These are phyloP conservation scores for Heteractis magnifica DNA, from an alignment of 92 coral and sea anemone species.

Conservation along the genomic window DNA sequence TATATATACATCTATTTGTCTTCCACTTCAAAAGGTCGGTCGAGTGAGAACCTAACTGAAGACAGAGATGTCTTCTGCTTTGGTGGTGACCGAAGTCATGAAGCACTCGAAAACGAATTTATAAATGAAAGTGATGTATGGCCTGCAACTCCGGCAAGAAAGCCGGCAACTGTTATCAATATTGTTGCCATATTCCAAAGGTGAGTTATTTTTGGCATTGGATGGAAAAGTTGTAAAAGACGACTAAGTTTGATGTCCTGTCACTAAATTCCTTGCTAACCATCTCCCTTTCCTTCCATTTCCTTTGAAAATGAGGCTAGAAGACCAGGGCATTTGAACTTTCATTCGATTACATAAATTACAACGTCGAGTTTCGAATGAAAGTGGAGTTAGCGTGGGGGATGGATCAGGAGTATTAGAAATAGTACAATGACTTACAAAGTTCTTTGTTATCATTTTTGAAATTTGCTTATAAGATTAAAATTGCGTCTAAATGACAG, in stretches of 20 bases:
- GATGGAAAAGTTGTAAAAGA: neutral
- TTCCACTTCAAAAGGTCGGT: neutral
- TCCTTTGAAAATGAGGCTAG: no score
- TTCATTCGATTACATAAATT: no score
- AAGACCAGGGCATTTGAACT: no score
- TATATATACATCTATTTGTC: neutral
- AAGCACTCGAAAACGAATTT: neutral
- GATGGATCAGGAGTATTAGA: no score
- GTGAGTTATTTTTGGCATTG: neutral
- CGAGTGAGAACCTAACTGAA: conserved; percentile 7
- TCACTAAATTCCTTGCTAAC: no score
- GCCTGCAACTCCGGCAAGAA: conserved; percentile 22
- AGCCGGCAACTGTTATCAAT: conserved; percentile 22
- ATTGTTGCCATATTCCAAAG: conserved; percentile 28
- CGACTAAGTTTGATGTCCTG: neutral
- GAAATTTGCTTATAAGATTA: no score
- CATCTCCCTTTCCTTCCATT: no score
- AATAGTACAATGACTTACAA: no score
- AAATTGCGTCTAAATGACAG: no score
- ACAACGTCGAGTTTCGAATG: no score
- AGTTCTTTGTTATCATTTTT: no score
- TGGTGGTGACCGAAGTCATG: conserved; percentile 11
- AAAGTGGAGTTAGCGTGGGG: no score
- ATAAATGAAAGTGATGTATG: conserved; percentile 8
- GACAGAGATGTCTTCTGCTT: conserved; percentile 21